A percentile compares a stretch with the other conserved stretches of the same genome.
Conservation (phyloP, 2,113 vertebrate genomes). For the Oryzias woworae region DNA sequence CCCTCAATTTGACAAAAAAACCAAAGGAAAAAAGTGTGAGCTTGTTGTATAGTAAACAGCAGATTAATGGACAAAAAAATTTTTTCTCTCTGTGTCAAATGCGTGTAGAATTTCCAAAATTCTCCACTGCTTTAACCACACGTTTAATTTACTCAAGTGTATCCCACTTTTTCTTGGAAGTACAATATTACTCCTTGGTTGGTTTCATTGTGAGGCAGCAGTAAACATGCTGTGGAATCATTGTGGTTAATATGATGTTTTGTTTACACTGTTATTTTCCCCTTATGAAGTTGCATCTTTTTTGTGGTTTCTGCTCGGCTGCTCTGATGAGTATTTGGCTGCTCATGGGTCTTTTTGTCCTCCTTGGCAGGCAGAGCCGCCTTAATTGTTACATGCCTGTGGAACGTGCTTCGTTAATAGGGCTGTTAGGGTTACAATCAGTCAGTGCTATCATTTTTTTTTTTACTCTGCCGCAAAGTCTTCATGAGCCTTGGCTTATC, state of each 20-base stretch:
- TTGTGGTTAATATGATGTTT: constrained; percentile 15
- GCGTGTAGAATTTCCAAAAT: constrained; percentile 7
- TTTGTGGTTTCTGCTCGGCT: constrained; percentile 42
- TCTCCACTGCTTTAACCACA: neutral
- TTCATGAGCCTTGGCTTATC: constrained; percentile 37
- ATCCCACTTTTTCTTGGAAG: constrained; percentile 16
- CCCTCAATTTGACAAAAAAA: too few relatives aligned
- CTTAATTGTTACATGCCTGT: constrained; percentile 59
- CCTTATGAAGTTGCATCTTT: constrained; percentile 33
- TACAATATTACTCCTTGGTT: constrained; percentile 1
- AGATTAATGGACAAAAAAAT: neutral
- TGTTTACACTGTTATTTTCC: constrained; percentile 22
- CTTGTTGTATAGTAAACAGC: too few relatives aligned
- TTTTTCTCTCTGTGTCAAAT: constrained; percentile 14
- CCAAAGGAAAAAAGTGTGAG: too few relatives aligned
- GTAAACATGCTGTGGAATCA: constrained; percentile 21
- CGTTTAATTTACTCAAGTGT: constrained; percentile 13
- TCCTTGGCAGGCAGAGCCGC: constrained; percentile 45
- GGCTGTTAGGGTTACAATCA: constrained; percentile 41
- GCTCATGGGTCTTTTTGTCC: constrained; percentile 43
- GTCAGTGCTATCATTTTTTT: constrained; percentile 9
- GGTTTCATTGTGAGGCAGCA: neutral
- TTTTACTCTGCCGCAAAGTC: constrained; percentile 29
- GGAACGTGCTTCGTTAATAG: constrained; percentile 56
- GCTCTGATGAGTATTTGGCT: constrained; percentile 48